Evolutionary conservation across 64 coral and sea anemone species (phyloP).

Genomic region (Stichodactyla mertensii): DNA sequence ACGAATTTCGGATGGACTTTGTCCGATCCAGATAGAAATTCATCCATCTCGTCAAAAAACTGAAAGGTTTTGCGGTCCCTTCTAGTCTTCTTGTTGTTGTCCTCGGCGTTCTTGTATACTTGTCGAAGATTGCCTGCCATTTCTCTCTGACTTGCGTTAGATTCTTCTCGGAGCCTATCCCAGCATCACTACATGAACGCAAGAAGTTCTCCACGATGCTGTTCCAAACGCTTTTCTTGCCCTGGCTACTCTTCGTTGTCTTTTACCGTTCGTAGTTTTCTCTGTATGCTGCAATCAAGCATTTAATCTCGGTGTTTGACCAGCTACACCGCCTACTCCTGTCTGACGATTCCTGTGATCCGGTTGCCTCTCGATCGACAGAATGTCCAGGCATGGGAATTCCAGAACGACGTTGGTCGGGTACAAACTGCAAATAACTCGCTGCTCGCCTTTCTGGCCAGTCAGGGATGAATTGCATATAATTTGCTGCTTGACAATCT

Average conservation of each 20-base stretch:
- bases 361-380: too few species aligned
- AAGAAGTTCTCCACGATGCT: conserved; percentile 45
- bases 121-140: conserved; percentile 43
- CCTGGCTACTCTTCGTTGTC: conserved; percentile 55
- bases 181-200: conserved; percentile 62
- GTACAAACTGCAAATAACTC: too few species aligned
- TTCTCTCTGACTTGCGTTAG: conserved; percentile 61
- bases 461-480: too few species aligned
- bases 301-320: too few species aligned
- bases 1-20: conserved; percentile 53
- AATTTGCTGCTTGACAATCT: too few species aligned
- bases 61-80: conserved; percentile 43
- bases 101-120: conserved; percentile 36
- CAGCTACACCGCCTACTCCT: too few species aligned
- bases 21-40: conserved; percentile 41
- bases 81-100: conserved; percentile 51
- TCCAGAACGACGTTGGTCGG: conserved; percentile 5
- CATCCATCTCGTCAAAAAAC: conserved; percentile 49
- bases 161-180: conserved; percentile 41
- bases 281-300: conserved; percentile 34
- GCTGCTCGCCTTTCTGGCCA: too few species aligned
- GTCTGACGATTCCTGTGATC: too few species aligned
- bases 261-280: conserved; percentile 30
- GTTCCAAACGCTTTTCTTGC: conserved; percentile 44
- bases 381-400: conserved; percentile 18